A percentile compares a stretch with the other conserved stretches of the same genome.
Evolutionary conservation across 2,113 vertebrate genomes (phyloP).

Genomic region (Oreochromis spilurus): DNA sequence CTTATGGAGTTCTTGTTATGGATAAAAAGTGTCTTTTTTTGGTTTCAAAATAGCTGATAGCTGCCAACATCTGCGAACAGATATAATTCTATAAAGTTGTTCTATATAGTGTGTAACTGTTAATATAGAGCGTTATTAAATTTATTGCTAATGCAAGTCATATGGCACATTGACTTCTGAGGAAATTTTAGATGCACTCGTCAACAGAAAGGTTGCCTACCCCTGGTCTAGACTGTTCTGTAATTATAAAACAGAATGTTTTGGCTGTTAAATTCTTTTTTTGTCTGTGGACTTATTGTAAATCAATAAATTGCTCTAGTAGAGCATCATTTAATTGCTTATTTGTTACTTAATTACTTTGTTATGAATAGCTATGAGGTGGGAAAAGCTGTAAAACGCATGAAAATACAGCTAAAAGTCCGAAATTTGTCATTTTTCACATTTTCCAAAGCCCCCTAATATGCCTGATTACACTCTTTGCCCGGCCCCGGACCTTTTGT

Average conservation of each 20-base stretch:
- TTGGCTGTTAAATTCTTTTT: background rate
- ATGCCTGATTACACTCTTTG: background rate
- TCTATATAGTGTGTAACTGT: too few species aligned
- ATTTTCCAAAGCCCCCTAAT: background rate
- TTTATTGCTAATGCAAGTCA: too few species aligned
- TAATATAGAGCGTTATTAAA: too few species aligned
- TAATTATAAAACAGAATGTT: background rate
- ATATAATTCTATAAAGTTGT: too few species aligned
- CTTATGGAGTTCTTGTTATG: too few species aligned
- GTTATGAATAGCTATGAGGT: background rate
- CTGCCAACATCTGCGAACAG: too few species aligned
- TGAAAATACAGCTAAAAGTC: background rate
- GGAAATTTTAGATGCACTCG: too few species aligned
- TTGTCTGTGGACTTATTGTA: background rate
- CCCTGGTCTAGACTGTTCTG: background rate
- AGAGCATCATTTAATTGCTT: background rate
- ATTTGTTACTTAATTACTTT: background rate
- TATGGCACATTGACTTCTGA: too few species aligned
- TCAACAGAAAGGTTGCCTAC: too few species aligned
- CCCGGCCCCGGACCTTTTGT: background rate
- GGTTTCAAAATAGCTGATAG: too few species aligned
- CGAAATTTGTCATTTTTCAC: background rate
- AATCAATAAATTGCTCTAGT: background rate
- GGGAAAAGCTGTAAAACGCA: background rate
- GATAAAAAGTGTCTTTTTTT: too few species aligned